Evolutionary conservation across 2,888 invertebrate genomes (phyloP).

Genomic region (Gandaritis pyraliata): DNA sequence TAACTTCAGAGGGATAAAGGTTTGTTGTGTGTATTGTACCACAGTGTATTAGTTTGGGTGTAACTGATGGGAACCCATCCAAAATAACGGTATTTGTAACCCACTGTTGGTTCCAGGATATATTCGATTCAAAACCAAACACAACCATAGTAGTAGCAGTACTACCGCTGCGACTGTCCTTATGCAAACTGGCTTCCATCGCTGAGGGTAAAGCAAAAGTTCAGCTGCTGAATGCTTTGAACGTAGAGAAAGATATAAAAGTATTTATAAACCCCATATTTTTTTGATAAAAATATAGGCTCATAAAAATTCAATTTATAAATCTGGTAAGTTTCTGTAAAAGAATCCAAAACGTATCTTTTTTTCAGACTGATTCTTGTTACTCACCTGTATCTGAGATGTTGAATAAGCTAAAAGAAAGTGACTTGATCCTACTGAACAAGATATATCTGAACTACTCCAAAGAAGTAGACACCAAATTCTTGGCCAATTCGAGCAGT

Average conservation of each 20-base stretch:
- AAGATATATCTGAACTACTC: constrained; percentile 59
- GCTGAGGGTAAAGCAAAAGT: constrained; percentile 50
- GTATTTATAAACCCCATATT: background rate
- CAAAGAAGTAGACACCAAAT: constrained; percentile 44
- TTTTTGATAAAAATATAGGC: too few species aligned
- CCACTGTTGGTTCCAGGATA: constrained; percentile 47
- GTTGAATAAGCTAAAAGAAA: constrained; percentile 21
- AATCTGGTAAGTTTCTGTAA: too few species aligned
- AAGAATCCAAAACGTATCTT: too few species aligned
- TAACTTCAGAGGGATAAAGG: too few species aligned
- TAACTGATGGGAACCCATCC: too few species aligned
- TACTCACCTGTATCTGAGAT: constrained; percentile 36
- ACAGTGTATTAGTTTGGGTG: too few species aligned
- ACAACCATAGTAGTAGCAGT: constrained; percentile 54
- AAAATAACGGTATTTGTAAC: too few species aligned
- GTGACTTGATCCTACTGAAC: constrained; percentile 52
- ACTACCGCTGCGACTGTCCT: constrained; percentile 49
- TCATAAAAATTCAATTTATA: too few species aligned
- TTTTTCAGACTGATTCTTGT: constrained; percentile 49
- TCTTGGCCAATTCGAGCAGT: constrained; percentile 45
- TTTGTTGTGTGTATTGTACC: too few species aligned
- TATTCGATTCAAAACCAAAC: constrained; percentile 44
- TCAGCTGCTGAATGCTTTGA: constrained; percentile 53
- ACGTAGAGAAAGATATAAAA: constrained; percentile 32
- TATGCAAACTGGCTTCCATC: constrained; percentile 58